Base-by-base conservation (phyloP, 35 echinoderm and acorn worm genomes). In the Antedon bifida region DNA sequence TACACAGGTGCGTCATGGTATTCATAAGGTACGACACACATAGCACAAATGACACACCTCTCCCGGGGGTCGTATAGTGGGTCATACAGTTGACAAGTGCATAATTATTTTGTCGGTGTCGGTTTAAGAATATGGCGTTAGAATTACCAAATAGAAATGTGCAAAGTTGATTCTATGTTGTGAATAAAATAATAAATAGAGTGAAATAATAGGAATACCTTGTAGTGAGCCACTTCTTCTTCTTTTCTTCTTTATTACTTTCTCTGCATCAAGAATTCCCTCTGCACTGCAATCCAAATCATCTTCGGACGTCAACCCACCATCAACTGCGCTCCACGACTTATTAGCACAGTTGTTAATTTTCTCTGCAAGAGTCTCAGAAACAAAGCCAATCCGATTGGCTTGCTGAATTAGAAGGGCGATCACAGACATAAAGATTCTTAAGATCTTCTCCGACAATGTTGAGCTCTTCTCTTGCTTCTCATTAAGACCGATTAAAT, bases 251-350 rank as follows among this genome's bases (percentile, higher is more conserved):
- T 85, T 89, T 26, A 21, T 74, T 19, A 82, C 46, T 14, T 46
- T 79, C 12, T 85, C 76, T 26, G 87, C 81, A 12, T 93, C 91
- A 23, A 92, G 81, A 36, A 87, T 85, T 55, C 87, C 88, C 44
- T 87, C 91, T 21, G 38, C 78, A 78, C 85, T 93, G 64, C 87
- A 88, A 26, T 99, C 95, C n/a, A 99, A 83, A 74, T 99, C 95
- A 87, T 99, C 95, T 34, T 99, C 95, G 26, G 95, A 99, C 77
- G 88, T 93, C 23, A 93, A 77, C 74, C 91, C 74, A 80, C 36
- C 78, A 79, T 92, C 90, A 33, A 89, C 79, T 0, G 55, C 42
- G 28, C 90, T 91, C 35, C 34, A 79, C 4, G 91, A 90, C 42
- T 85, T 76, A 80, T 55, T 90, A 36, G 86, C 85, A 30, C 79